Conservation (phyloP, 2,888 invertebrate species). For the Mythimna loreyi region DNA sequence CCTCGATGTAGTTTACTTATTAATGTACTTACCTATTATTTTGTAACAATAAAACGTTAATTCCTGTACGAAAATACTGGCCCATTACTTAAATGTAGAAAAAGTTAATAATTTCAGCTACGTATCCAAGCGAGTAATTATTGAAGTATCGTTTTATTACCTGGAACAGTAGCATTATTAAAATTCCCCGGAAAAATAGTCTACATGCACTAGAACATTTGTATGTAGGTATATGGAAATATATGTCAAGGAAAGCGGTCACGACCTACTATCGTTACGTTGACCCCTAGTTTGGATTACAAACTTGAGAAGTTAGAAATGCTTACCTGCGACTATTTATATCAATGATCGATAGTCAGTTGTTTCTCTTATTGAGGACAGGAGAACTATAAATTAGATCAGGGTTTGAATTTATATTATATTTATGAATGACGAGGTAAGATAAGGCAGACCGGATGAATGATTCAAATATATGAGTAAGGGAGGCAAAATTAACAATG, state of each 20-base stretch:
- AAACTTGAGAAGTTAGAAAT: constrained; percentile 37
- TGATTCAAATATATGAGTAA: background rate
- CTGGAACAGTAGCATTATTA: constrained; percentile 14
- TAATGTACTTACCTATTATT: too few species aligned
- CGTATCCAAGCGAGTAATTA: background rate
- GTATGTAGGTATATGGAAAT: constrained; percentile 18
- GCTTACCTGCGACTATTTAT: constrained; percentile 35
- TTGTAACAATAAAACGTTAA: background rate
- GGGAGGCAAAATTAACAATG: too few species aligned
- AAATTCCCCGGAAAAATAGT: constrained; percentile 21
- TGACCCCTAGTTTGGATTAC: constrained; percentile 44
- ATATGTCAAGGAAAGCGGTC: constrained; percentile 49
- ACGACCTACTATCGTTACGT: constrained; percentile 50
- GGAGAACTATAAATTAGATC: constrained; percentile 10
- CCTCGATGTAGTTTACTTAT: too few species aligned
- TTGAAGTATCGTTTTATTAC: constrained; percentile 10
- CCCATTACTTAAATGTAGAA: background rate
- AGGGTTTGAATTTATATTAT: background rate
- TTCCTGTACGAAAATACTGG: background rate
- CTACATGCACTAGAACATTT: constrained; percentile 17
- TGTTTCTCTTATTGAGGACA: constrained; percentile 12
- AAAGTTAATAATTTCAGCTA: background rate
- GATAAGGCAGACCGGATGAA: too few species aligned
- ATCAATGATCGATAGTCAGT: constrained; percentile 34
- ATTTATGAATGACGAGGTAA: background rate